These are phyloP conservation scores for Synanthedon andrenaeformis DNA, from an alignment of 2,888 invertebrate genomes.

Conservation along the genomic window DNA sequence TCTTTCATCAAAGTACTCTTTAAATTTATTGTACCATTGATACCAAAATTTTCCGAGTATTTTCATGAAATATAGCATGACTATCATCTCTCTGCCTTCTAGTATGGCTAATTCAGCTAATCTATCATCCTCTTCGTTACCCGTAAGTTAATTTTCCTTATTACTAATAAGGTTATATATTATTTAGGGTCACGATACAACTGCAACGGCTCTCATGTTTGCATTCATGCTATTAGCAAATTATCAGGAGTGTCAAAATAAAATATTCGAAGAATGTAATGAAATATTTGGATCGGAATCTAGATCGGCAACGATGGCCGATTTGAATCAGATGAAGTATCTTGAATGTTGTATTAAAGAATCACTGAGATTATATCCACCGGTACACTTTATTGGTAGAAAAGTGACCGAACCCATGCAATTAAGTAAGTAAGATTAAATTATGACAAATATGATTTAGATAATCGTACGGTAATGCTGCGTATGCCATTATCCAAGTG, in stretches of 20 bases:
- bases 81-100: too few relatives aligned
- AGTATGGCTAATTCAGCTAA: too few relatives aligned
- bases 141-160: too few relatives aligned
- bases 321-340: slow-evolving; percentile 69
- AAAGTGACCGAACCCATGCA: slow-evolving; percentile 57
- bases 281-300: slow-evolving; percentile 50
- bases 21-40: too few relatives aligned
- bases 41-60: too few relatives aligned
- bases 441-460: too few relatives aligned
- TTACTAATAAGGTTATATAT: too few relatives aligned
- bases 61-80: too few relatives aligned
- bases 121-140: too few relatives aligned
- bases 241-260: slow-evolving; percentile 31
- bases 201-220: slow-evolving; percentile 47
- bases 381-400: slow-evolving; percentile 70
- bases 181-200: slow-evolving; percentile 64
- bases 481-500: too few relatives aligned
- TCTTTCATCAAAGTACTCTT: too few relatives aligned
- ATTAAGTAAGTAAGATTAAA: slow-evolving; percentile 41
- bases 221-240: slow-evolving; percentile 55
- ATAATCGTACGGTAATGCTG: too few relatives aligned
- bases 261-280: slow-evolving; percentile 56
- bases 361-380: slow-evolving; percentile 70
- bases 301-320: slow-evolving; percentile 54
- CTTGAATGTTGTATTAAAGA: slow-evolving; percentile 75